Evolutionary conservation across 2,888 invertebrate genomes (phyloP), one percentile per base, ranked within the genome.

Genomic region (Eugnorisma glareosa): DNA sequence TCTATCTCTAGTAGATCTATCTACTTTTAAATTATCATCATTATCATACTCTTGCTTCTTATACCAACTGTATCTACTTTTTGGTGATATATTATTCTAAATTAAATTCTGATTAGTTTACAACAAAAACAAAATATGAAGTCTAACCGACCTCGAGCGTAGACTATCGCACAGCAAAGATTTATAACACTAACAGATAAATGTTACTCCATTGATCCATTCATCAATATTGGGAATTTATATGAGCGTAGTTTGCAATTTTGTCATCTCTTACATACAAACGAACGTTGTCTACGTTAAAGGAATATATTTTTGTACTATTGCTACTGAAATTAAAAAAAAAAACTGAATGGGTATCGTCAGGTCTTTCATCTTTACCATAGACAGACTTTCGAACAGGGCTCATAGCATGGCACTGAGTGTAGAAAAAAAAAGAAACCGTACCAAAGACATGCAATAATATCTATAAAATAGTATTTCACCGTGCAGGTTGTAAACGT

Each of bases 361-460:
- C 64, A 35, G 84, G 87, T 86, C 87, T 84, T 85, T 85, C 84
- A 85, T 84, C 84, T 81, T 80, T 57, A 66, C 67, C 72, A 70
- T 83, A 86, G 51, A 75, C 69, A 86, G 51, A 75, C 69, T 48
- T 72, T 74, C 28, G 59, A 71, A 68, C 37, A 69, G 43, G 45
- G 64, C 57, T 37, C 31, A 54, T 5, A 61, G n/a, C 66, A 54
- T 45, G 40, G 43, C 35, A 35, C 28, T 57, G 40, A 45, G 51
- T n/a, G 40, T 48, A 45, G 54, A 66, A 64, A 74, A 48, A 66
- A 64, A 74, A 48, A 72, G 54, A n/a, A 61, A 68, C n/a, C 24
- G 35, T 43, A 70, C 35, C 35, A 54, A 68, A 80, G 13, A 67
- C n/a, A 68, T 51, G n/a, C 63, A 48, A 59, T 35, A 21, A 78